Percentiles rank a stretch among this genome's conserved stretches.
These are phyloP conservation scores for Callocephalon fimbriatum DNA, from an alignment of 2,113 vertebrate species.

Conservation along the genomic window DNA sequence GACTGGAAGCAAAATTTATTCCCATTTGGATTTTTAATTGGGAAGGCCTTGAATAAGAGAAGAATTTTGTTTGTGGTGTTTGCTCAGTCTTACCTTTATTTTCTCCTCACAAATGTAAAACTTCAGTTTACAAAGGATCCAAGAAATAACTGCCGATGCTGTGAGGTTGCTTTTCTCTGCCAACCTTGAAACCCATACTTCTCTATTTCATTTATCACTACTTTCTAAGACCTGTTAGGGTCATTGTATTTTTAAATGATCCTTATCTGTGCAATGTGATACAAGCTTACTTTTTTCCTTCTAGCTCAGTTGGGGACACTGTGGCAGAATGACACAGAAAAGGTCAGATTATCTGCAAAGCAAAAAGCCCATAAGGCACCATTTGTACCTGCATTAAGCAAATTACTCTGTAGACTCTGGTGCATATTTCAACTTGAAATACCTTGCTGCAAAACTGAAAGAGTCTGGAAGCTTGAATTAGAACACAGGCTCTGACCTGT, in stretches of 20 bases:
- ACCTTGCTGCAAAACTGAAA: not conserved
- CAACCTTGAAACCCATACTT: constrained; percentile 31
- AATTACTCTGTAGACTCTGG: not conserved
- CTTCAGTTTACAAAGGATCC: not conserved
- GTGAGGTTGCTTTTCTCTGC: constrained; percentile 19
- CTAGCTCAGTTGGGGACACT: constrained; percentile 24
- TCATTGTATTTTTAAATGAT: constrained; percentile 63
- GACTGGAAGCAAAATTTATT: not conserved
- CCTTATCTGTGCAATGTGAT: constrained; percentile 55
- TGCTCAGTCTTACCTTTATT: not conserved
- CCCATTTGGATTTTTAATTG: not conserved
- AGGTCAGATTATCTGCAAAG: constrained; percentile 25
- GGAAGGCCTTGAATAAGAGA: not conserved
- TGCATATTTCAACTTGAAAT: constrained; percentile 47
- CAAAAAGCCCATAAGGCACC: constrained; percentile 20
- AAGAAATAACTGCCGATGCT: not conserved
- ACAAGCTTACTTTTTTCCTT: constrained; percentile 19
- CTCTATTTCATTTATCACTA: not conserved
- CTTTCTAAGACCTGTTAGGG: constrained; percentile 2
- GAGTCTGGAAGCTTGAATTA: not conserved
- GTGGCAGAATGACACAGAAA: constrained; percentile 34
- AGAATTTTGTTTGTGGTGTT: not conserved
- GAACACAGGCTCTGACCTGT: not conserved
- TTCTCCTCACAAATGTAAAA: not conserved
- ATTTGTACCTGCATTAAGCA: constrained; percentile 20